Percentiles rank a stretch among this genome's conserved stretches.
phyloP scores from a whole-genome alignment of 2,113 vertebrate species.

The Cyprinodon tularosa region DNA sequence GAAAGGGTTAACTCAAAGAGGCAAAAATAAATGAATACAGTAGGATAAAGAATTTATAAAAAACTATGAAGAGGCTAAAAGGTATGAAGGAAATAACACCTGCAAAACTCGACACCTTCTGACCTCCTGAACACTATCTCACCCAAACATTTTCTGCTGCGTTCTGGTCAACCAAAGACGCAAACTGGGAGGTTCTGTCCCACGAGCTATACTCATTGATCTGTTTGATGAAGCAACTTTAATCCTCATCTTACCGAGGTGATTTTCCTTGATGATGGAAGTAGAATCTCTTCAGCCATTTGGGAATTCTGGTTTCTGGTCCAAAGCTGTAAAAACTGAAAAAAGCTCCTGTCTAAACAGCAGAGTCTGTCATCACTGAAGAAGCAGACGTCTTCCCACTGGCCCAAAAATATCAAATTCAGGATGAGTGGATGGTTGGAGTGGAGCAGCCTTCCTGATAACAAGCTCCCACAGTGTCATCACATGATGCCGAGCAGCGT shows the following conservation, averaged over 20 bases:
- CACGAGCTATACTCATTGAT: not conserved
- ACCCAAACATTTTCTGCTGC: too few species aligned
- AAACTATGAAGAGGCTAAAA: too few species aligned
- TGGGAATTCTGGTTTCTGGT: slow-evolving; percentile 21
- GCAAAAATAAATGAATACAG: too few species aligned
- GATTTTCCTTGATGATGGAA: slow-evolving; percentile 70
- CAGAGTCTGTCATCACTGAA: slow-evolving; percentile 48
- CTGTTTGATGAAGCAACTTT: not conserved
- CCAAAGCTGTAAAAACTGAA: not conserved
- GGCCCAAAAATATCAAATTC: not conserved
- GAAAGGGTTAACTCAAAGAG: too few species aligned
- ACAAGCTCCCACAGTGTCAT: slow-evolving; percentile 68
- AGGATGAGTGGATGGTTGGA: slow-evolving; percentile 9
- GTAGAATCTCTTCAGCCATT: slow-evolving; percentile 81
- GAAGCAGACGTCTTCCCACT: slow-evolving; percentile 46
- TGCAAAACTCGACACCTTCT: too few species aligned
- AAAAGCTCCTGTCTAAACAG: slow-evolving; percentile 23
- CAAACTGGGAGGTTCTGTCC: slow-evolving; percentile 1
- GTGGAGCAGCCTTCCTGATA: slow-evolving; percentile 37
- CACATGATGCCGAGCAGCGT: slow-evolving; percentile 82
- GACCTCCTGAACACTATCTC: too few species aligned
- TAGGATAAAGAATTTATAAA: too few species aligned
- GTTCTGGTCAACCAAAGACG: too few species aligned
- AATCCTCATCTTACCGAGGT: slow-evolving; percentile 72
- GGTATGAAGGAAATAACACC: too few species aligned